Conservation (phyloP, 2,113 vertebrate species). For the Sander lucioperca region DNA sequence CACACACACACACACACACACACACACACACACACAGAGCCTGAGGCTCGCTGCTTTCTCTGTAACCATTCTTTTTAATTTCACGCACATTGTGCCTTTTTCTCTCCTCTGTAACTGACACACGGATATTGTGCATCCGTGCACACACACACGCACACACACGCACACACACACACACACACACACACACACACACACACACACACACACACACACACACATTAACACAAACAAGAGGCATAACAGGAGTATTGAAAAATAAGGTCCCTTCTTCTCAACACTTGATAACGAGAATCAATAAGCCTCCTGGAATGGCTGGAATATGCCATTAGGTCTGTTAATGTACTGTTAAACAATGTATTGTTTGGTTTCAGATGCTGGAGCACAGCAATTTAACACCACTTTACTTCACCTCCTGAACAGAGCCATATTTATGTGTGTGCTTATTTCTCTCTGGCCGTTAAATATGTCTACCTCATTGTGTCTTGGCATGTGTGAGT, state of each 20-base stretch:
- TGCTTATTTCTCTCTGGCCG: constrained; percentile 39
- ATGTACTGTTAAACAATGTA: constrained; percentile 68
- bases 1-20: constrained; percentile 27
- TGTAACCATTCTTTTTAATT: constrained; percentile 54
- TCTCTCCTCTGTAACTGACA: constrained; percentile 43
- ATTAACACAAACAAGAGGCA: constrained; percentile 35
- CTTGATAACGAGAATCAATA: constrained; percentile 75
- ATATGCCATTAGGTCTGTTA: constrained; percentile 68
- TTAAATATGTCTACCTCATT: constrained; percentile 47
- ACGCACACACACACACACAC: constrained; percentile 3
- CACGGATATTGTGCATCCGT: background rate
- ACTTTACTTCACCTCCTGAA: constrained; percentile 59
- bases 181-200: background rate
- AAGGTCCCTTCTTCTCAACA: constrained; percentile 51
- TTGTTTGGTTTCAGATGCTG: constrained; percentile 65
- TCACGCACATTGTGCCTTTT: constrained; percentile 50
- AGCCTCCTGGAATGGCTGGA: constrained; percentile 51
- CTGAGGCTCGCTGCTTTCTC: constrained; percentile 2
- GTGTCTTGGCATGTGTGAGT: constrained; percentile 42
- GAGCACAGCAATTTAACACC: constrained; percentile 61
- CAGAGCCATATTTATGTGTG: constrained; percentile 56
- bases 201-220: constrained; percentile 14
- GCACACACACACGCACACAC: background rate
- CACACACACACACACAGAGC: constrained; percentile 13
- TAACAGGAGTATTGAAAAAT: constrained; percentile 53